These are phyloP conservation scores for Isaurus tuberculatus DNA, from an alignment of 92 coral and sea anemone species.

Conservation along the genomic window DNA sequence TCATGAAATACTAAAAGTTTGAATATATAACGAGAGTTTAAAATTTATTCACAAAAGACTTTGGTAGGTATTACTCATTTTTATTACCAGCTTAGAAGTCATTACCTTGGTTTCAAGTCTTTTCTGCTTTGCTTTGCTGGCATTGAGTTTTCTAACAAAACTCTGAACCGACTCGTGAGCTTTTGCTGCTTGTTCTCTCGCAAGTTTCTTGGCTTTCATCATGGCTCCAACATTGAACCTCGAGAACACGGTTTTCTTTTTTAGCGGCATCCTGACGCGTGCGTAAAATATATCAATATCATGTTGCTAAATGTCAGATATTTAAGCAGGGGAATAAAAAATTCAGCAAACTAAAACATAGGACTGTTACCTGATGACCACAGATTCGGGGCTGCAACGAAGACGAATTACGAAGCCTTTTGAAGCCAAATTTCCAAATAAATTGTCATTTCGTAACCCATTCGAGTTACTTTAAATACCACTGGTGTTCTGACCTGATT, in stretches of 20 bases:
- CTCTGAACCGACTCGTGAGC: constrained; percentile 34
- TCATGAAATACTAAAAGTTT: constrained; percentile 20
- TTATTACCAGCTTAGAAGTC: constrained; percentile 19
- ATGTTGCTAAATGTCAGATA: constrained; percentile 9
- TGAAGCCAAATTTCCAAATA: not conserved
- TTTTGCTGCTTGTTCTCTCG: constrained; percentile 21
- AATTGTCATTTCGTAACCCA: not conserved
- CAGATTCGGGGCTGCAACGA: constrained; percentile 6
- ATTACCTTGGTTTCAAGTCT: constrained; percentile 37
- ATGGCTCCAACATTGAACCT: constrained; percentile 38
- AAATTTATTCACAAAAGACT: constrained; percentile 6
- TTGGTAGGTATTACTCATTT: constrained; percentile 16
- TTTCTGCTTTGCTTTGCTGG: constrained; percentile 33
- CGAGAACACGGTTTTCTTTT: constrained; percentile 30
- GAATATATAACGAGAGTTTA: constrained; percentile 12
- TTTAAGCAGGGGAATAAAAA: constrained; percentile 11
- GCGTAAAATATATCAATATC: not conserved
- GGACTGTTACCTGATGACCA: constrained; percentile 33
- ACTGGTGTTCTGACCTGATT: constrained; percentile 6
- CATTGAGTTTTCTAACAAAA: constrained; percentile 18
- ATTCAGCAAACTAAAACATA: constrained; percentile 31
- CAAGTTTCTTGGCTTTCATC: constrained; percentile 39
- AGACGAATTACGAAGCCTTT: constrained; percentile 13
- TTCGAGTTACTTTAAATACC: constrained; percentile 18
- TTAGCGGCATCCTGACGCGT: constrained; percentile 28